Conservation (phyloP, 2,888 invertebrate genomes). For the Synanthedon formicaeformis region DNA sequence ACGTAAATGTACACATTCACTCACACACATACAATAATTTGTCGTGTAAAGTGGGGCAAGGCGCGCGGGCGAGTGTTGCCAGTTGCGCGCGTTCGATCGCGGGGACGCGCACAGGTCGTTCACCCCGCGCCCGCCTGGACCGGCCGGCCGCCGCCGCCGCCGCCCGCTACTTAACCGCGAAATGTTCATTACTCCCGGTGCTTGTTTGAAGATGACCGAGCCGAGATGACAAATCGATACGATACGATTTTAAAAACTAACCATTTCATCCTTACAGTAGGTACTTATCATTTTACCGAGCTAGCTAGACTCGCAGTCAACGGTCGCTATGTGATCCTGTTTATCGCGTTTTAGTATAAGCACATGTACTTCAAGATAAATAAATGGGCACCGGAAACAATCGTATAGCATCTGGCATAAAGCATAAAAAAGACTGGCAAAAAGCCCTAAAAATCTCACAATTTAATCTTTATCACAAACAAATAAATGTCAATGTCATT, state of each 20-base stretch:
- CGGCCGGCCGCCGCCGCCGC: conserved; percentile 20
- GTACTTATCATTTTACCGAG: conserved; percentile 1
- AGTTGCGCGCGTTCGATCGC: conserved; percentile 42
- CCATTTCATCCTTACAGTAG: not conserved
- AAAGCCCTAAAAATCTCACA: no score
- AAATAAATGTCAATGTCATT: no score
- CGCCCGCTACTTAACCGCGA: conserved; percentile 31
- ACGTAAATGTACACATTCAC: not conserved
- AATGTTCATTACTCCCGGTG: conserved; percentile 6
- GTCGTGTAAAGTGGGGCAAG: conserved; percentile 19
- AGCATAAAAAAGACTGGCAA: no score
- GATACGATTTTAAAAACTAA: not conserved
- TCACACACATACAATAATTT: not conserved
- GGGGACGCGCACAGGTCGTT: conserved; percentile 60
- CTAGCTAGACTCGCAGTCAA: no score
- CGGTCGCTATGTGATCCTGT: no score
- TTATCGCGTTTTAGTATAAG: no score
- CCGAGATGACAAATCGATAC: conserved; percentile 10
- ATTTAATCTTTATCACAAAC: no score
- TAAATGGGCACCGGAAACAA: no score
- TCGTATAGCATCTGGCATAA: no score
- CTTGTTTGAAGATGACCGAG: conserved; percentile 9
- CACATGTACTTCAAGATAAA: no score
- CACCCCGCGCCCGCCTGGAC: conserved; percentile 31
- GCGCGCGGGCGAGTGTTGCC: conserved; percentile 17